Conservation (phyloP, 2,888 invertebrate species). For the Creontiades dilutus region DNA sequence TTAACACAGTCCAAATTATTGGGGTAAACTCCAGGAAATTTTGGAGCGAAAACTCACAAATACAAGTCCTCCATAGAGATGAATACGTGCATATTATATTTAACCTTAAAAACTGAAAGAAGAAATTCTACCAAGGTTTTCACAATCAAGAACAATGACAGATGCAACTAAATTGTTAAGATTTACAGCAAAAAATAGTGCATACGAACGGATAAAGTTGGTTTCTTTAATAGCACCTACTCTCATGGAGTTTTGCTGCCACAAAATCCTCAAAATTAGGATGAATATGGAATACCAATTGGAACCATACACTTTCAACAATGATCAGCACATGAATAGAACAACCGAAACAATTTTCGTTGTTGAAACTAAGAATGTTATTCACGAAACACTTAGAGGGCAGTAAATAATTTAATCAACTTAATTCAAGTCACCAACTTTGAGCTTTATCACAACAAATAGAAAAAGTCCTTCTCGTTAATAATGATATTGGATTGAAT, state of each 20-base stretch:
- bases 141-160: background rate
- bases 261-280: too few relatives aligned
- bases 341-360: too few relatives aligned
- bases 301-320: too few relatives aligned
- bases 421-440: background rate
- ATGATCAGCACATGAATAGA: too few relatives aligned
- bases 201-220: background rate
- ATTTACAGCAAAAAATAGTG: background rate
- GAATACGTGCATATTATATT: background rate
- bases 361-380: too few relatives aligned
- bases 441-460: constrained; percentile 4
- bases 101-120: background rate
- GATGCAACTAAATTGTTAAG: background rate
- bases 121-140: background rate
- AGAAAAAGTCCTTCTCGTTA: background rate
- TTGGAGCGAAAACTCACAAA: too few relatives aligned
- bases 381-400: too few relatives aligned
- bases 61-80: too few relatives aligned
- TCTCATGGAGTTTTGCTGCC: background rate
- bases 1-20: constrained; percentile 10
- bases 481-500: too few relatives aligned
- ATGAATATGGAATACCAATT: too few relatives aligned
- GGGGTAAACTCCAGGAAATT: background rate
- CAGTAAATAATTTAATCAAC: background rate
- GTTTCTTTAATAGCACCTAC: background rate